Percentiles rank a stretch among this genome's conserved stretches.
These are phyloP conservation scores for Xerus rutilus DNA, from an alignment of 2,797 vertebrate genomes.

Conservation along the genomic window DNA sequence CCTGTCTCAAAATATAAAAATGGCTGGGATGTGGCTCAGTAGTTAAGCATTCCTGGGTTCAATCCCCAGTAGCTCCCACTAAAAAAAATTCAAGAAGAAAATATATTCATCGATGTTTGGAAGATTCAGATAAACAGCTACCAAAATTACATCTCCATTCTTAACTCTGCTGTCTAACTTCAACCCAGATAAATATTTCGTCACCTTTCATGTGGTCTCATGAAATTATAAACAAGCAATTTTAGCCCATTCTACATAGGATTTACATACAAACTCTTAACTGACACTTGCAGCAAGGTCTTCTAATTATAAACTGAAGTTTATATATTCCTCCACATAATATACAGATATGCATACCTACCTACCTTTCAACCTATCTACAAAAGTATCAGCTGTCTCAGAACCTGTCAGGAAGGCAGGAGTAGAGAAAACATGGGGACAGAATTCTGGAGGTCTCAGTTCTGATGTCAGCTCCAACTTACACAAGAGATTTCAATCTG, in stretches of 20 bases:
- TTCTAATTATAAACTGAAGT: conserved; percentile 1
- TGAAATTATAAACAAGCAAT: background rate
- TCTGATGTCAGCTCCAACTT: background rate
- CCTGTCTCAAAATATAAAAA: no score
- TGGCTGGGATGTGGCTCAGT: no score
- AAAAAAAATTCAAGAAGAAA: background rate
- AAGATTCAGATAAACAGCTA: background rate
- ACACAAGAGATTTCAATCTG: background rate
- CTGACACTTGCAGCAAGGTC: background rate
- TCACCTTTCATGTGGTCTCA: background rate
- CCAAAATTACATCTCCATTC: background rate
- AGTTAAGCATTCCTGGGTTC: no score
- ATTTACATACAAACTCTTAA: conserved; percentile 27
- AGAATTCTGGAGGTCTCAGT: background rate
- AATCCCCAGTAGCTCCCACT: no score
- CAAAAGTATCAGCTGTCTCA: background rate
- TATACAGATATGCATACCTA: background rate
- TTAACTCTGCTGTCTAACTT: background rate
- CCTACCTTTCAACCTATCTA: background rate
- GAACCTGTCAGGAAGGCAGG: background rate
- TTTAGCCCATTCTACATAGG: background rate
- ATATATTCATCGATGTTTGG: background rate
- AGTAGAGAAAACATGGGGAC: background rate
- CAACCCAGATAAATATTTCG: background rate
- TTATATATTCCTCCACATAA: background rate